Evolutionary conservation across 2,113 vertebrate genomes (phyloP), one percentile per base, ranked within the genome.

Genomic region (Petrocephalus zakoni): DNA sequence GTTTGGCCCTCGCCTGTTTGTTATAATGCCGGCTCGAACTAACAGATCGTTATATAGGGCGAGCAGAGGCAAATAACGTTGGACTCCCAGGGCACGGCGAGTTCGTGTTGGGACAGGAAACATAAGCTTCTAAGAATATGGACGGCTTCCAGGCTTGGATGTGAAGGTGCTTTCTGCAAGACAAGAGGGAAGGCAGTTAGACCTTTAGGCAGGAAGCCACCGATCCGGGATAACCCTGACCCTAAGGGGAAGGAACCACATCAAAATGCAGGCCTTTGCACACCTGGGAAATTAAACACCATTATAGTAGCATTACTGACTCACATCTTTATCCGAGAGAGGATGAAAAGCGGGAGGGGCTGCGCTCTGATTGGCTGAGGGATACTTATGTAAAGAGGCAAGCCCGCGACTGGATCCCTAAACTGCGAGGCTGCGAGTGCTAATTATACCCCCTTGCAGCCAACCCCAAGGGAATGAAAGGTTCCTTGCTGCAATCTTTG

Each of bases 71-170:
- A 64, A 55, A 88, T 49, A 46, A 49, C 21, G 34, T 49, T 84
- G 46, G 55, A 46, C 42, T 46, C 88, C 55, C 56, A 29, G 56
- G 53, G 81, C 25, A 64, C 52, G n/a, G 46, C 88, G 8, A 34
- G 82, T 85, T 85, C 82, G 51, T 58, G 88, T 83, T 56, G 15
- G 37, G 64, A 49, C 82, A 88, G 88, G 81, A 88, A 85, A 49
- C 51, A 25, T 19, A 51, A 22, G 82, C 53, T 21, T 85, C 55
- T 85, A 68, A 85, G 64, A 85, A 11, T 29, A 25, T 52, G 81
- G 81, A 58, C 25, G 19, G 56, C 19, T 82, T 85, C 46, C 88
- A 52, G 55, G 81, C 46, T 22, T 29, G 56, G 22, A 68, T 61
- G 22, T 2, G 9, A 34, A 58, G 22, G 86, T 49, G 47, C 61